Conservation (phyloP, 2,888 invertebrate genomes). For the Papilio protenor region DNA sequence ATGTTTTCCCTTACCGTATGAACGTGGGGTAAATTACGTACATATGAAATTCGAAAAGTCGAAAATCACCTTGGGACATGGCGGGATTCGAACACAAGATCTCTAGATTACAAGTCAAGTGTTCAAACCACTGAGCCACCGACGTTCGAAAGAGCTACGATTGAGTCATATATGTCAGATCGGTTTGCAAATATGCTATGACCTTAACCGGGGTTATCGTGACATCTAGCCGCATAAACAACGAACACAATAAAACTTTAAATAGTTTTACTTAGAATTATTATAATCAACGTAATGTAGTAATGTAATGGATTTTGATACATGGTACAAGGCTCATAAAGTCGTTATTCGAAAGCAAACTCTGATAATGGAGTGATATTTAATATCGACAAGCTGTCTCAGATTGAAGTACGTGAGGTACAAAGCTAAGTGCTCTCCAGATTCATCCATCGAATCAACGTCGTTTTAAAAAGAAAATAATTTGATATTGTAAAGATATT, state of each 20-base stretch:
- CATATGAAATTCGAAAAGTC: no score
- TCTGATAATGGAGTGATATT: constrained; percentile 24
- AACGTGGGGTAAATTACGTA: no score
- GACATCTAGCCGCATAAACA: neutral
- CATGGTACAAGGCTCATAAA: neutral
- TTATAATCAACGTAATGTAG: neutral
- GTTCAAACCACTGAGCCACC: no score
- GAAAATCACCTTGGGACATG: no score
- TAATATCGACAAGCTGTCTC: constrained; percentile 13
- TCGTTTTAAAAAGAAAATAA: constrained; percentile 17
- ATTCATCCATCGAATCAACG: constrained; percentile 9
- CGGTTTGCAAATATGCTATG: neutral
- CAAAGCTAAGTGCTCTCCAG: constrained; percentile 28
- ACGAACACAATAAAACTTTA: neutral
- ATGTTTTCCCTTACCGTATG: no score
- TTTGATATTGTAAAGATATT: neutral
- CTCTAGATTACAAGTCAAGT: no score
- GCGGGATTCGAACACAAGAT: no score
- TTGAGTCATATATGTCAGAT: neutral
- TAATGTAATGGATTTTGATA: neutral
- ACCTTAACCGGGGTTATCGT: constrained; percentile 6
- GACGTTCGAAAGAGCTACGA: no score
- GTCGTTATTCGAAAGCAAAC: neutral
- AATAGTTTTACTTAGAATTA: neutral
- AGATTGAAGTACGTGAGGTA: neutral